Base-by-base conservation (phyloP, 2,888 invertebrate genomes). In the Noctua fimbriata region DNA sequence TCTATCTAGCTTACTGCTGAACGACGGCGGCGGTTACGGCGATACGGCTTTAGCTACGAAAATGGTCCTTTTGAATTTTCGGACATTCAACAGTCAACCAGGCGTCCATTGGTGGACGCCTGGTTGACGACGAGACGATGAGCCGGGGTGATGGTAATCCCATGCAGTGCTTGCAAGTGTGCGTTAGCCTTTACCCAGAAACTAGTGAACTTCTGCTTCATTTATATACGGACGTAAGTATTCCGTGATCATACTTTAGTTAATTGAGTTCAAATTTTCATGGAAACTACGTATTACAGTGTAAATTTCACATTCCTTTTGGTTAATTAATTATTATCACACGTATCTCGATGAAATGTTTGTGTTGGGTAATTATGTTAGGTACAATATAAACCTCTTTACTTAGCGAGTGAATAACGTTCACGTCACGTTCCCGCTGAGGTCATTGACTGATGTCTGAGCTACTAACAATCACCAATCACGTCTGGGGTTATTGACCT, bases 311-410 rank as follows among this genome's bases (percentile, higher is more conserved):
- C 55, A 69, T 82, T 73, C 82, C 82, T 82, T 72, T 81, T 72
- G 69, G 70, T 82, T 69, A 82, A 78, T 82, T 82, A 78, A 69
- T 81, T 67, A 69, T 65, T 73, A 70, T 69, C 78, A 78, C 72
- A 65, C 69, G 47, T 36, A 44, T 49, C 73, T 66, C 44, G 52
- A 73, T 79, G 78, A 60, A 70, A 36, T 73, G 72, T 82, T 78
- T 82, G 44, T 44, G 52, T 71, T 73, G 52, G 36, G 28, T 79
- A 67, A 82, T 82, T 78, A 72, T 72, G n/a, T 36, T 16, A 49
- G 28, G 16, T 78, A 63, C 5, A 65, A 65, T 73, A 69, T 78
- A 65, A 65, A 65, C 36, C 32, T 67, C n/a, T 36, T 41, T 47
- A 71, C 16, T 44, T 47, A 18, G 32, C n/a, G n/a, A n/a, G n/a